Base-by-base conservation (phyloP, 1,140 invertebrate species). In the Drosophila kurseongensis region DNA sequence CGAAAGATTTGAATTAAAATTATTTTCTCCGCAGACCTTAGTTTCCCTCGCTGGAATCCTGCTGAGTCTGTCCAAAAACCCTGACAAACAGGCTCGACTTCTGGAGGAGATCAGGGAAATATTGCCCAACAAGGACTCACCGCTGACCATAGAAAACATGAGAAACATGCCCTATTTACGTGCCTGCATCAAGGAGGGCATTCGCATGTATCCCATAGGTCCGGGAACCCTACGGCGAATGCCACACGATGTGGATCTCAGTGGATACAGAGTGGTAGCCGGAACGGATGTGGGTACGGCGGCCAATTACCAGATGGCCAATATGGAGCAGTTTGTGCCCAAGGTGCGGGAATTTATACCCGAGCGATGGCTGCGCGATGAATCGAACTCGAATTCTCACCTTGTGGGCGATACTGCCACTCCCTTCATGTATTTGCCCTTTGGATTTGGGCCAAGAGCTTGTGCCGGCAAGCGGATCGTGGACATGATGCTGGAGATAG, bases 391-490 rank as follows among this genome's bases (percentile, higher is more conserved):
- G 12, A 65, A 71, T 6, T 12, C 71, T 6, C 65, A 77, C 0
- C 68, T 93, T 3, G 91, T 93, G 36, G 91, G 93, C 18, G 92
- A 92, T 36, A 92, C 93, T 6, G 85, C 93, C 4, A 93, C 94
- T 73, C 94, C 94, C 0, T 95, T 95, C 56, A 93, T 93, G 6
- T 94, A 93, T 68, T 85, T 92, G 36, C 94, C 94, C 0, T 96
- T 96, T 75, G 95, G 95, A 0, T 95, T 94, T 54, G 95, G 95
- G 13, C 93, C 93, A 5, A 90, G 95, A 16, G 90, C 91, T 44
- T 95, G 94, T 68, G 92, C 94, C 38, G 94, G 94, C 12, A 94
- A 95, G 68, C 92, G 96, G 56, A 94, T 97, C 74, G 96, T 96
- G 4, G 95, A 88, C 42, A 93, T 96, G 79, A 95, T 96, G 88